Evolutionary conservation across 1,140 invertebrate species (phyloP), one percentile per base, ranked within the genome.

Genomic region (Drosophila lini): DNA sequence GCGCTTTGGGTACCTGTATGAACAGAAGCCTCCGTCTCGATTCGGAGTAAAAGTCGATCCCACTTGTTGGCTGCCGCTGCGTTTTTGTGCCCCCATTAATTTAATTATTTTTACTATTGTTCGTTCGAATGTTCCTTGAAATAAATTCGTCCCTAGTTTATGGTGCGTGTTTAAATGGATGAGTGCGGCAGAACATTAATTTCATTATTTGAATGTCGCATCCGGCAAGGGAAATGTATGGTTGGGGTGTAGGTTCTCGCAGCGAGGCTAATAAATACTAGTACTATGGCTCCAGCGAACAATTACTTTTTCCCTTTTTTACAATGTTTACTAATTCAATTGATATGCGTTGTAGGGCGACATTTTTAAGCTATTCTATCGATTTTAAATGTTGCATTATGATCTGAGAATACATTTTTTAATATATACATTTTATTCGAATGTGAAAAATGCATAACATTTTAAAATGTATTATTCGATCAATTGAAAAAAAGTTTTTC

Each of bases 111-210:
- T 89, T 89, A 80, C 79, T 81, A 70, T 85, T 59, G 74, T 84
- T 70, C 78, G 62, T 79, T 74, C 70, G 81, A 52, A 75, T 82
- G 79, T 82, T 60, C 76, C 62, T 78, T 78, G 76, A 74, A 78
- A 88, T 88, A 88, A 89, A 89, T 90, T 84, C 78, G 60, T 89
- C 67, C 67, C 78, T 68, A 89, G 81, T 89, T 89, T 89, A 89
- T 89, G 81, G 84, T 88, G 84, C 84, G 85, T 89, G 74, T 89
- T 89, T 81, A 78, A 89, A 89, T 89, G 74, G 74, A 84, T 89
- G 80, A 81, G 70, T 89, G 84, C 84, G 89, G 84, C 81, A 90
- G 75, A 84, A 84, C 84, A 89, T 90, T 89, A 74, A 80, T 89
- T 89, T 89, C 69, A 78, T 53, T 74, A 89, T 90, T 90, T 81